Base-by-base conservation (phyloP, 1,140 invertebrate species). In the Zophobas atratus region DNA sequence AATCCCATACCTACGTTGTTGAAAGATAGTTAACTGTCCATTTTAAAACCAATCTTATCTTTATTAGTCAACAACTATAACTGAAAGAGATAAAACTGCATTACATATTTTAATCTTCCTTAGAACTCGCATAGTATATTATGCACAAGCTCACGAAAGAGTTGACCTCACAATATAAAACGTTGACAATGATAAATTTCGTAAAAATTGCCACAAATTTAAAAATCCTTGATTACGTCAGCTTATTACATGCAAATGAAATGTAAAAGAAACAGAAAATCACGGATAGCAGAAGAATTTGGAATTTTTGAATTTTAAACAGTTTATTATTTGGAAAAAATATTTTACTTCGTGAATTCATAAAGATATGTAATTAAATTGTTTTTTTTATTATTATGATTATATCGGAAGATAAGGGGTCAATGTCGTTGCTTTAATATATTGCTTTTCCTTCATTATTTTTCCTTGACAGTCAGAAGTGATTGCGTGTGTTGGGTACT, bases 381-480 rank as follows among this genome's bases (percentile, higher is more conserved):
- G 49, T 51, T 51, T 6, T 51, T 34, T 57, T 57, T 20, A 35
- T 39, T 35, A 33, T 63, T 39, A 1, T 41, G 57, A 63, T 67
- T 67, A 20, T 20, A 20, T 0, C 20, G 20, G 6, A 41, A 67
- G 1, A n/a, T 46, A 33, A 67, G 43, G 60, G 49, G 60, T 43
- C 60, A 43, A 67, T 67, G 60, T 67, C 60, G 43, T 20, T 67
- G 60, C 2, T 20, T 20, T 67, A 20, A 67, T 32, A 48, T 67
- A 38, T 67, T 32, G 36, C 41, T n/a, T 67, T 67, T 67, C 43
- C 60, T 43, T 67, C 39, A 67, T 67, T 67, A 43, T 67, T 67
- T 34, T 67, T n/a, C 39, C 38, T 67, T 67, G 60, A 67, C 38
- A 43, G 39, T 39, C 32, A 43, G 43, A 67, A 67, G 39, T n/a